These are phyloP conservation scores for Plusia festucae DNA, from an alignment of 2,888 invertebrate genomes.

Conservation along the genomic window DNA sequence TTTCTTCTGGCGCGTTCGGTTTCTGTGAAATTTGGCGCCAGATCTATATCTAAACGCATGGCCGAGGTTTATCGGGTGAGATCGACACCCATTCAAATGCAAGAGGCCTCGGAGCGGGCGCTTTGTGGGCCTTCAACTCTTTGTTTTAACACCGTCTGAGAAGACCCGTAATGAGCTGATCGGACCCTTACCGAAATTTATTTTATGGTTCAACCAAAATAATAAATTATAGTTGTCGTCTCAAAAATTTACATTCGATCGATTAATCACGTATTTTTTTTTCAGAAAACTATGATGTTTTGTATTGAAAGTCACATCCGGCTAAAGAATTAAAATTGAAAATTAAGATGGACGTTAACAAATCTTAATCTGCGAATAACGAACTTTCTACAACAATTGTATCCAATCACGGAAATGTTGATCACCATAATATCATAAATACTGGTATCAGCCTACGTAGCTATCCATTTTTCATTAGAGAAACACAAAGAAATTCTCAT, in stretches of 20 bases:
- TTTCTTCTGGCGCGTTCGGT: conserved; percentile 63
- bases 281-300: conserved; percentile 14
- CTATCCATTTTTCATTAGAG: conserved; percentile 44
- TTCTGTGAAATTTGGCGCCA: conserved; percentile 88
- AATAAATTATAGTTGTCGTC: conserved; percentile 63
- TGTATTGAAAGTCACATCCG: conserved; percentile 42
- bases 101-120: conserved; percentile 66
- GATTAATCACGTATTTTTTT: conserved; percentile 53
- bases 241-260: conserved; percentile 54
- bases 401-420: conserved; percentile 38
- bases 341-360: conserved; percentile 27
- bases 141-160: conserved; percentile 77
- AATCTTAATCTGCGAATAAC: conserved; percentile 35
- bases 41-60: conserved; percentile 75
- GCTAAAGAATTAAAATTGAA: conserved; percentile 27
- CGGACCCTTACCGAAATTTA: conserved; percentile 50
- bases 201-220: conserved; percentile 63
- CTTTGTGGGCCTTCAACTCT: conserved; percentile 71
- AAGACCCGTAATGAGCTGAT: conserved; percentile 71
- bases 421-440: conserved; percentile 29
- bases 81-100: conserved; percentile 79
- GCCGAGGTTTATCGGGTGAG: conserved; percentile 75
- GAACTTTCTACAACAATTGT: conserved; percentile 34
- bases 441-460: conserved; percentile 35
- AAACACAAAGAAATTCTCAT: conserved; percentile 53